Evolutionary conservation across 2,113 vertebrate genomes (phyloP).

Genomic region (Merops nubicus): DNA sequence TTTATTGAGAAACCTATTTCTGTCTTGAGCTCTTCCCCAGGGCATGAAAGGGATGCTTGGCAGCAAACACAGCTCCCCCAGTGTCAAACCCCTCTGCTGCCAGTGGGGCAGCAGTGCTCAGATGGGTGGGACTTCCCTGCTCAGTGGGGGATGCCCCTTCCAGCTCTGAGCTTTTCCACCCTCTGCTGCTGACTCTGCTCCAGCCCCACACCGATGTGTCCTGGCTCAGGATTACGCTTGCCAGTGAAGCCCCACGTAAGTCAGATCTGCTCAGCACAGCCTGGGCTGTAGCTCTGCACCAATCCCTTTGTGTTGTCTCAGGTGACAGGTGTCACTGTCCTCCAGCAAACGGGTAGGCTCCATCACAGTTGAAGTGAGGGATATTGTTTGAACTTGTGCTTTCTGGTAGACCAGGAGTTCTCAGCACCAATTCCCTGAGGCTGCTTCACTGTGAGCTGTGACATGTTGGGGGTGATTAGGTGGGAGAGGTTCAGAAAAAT

Average conservation of each 20-base stretch:
- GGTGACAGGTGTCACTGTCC: neutral
- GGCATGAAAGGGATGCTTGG: neutral
- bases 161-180: neutral
- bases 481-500: neutral
- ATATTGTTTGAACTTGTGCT: neutral
- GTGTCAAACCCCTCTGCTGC: neutral
- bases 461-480: neutral
- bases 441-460: too few relatives aligned
- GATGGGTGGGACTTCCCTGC: neutral
- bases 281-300: neutral
- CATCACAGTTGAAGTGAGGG: neutral
- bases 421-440: neutral
- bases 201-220: neutral
- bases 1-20: neutral
- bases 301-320: neutral
- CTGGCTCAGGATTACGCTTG: neutral
- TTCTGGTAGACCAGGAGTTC: neutral
- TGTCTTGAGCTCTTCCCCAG: neutral
- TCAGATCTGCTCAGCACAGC: neutral
- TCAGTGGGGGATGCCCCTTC: neutral
- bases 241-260: neutral
- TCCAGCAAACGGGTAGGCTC: fast-evolving
- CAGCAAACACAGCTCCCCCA: neutral
- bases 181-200: neutral
- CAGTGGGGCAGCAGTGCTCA: neutral